phyloP scores from a whole-genome alignment of 2,888 invertebrate genomes.

The Uloborus plumipes region DNA sequence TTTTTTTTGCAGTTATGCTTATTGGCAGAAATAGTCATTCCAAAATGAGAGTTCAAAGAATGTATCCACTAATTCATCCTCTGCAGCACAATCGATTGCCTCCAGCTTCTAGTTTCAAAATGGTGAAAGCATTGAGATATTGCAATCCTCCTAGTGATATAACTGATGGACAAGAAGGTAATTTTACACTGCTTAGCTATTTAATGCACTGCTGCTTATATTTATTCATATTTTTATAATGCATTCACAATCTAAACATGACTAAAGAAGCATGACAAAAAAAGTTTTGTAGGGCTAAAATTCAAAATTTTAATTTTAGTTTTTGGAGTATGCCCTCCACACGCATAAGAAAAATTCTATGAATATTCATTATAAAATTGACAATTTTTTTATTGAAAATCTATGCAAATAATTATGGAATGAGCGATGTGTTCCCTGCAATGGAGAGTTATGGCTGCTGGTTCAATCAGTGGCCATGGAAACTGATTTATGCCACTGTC shows the following conservation, averaged over 20 bases:
- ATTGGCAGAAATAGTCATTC: conserved; percentile 45
- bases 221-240: neutral
- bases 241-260: neutral
- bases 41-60: conserved; percentile 46
- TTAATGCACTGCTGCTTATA: neutral
- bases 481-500: no score
- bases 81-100: conserved; percentile 60
- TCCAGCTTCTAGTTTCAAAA: conserved; percentile 60
- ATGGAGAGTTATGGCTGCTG: no score
- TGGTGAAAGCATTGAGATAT: conserved; percentile 59
- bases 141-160: conserved; percentile 63
- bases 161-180: conserved; percentile 56
- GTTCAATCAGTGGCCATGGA: no score
- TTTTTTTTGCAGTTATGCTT: conserved; percentile 45
- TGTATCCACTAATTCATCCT: conserved; percentile 55
- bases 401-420: no score
- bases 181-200: neutral
- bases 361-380: no score
- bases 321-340: no score
- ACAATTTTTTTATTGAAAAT: no score
- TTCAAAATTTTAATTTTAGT: no score
- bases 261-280: no score
- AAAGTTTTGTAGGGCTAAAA: no score
- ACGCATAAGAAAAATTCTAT: no score
- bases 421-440: no score